These are phyloP conservation scores for Bellardia pandia DNA, from an alignment of 2,888 invertebrate species.

Conservation along the genomic window DNA sequence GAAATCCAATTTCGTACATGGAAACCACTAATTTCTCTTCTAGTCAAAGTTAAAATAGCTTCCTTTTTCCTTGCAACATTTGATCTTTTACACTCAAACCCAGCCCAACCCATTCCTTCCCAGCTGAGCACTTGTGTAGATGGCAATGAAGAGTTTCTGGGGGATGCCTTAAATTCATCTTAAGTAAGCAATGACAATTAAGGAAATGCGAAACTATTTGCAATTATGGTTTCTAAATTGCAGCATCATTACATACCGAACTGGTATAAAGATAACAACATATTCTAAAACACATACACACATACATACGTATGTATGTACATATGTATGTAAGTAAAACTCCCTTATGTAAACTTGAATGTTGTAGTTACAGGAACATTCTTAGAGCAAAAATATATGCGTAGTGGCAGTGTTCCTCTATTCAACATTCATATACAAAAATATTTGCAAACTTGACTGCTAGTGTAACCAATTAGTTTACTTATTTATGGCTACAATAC, in stretches of 20 bases:
- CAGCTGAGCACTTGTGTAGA: not conserved
- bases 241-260: slow-evolving; percentile 68
- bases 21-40: slow-evolving; percentile 63
- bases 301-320: not conserved
- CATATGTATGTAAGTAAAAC: not conserved
- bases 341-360: not conserved
- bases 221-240: slow-evolving; percentile 73
- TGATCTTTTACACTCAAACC: slow-evolving; percentile 3
- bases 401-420: slow-evolving; percentile 3
- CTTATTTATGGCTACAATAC: slow-evolving; percentile 52
- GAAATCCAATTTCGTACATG: slow-evolving; percentile 63
- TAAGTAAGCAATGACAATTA: slow-evolving; percentile 70
- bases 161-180: slow-evolving; percentile 64
- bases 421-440: slow-evolving; percentile 22
- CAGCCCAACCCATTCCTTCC: not conserved
- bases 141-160: slow-evolving; percentile 24
- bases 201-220: slow-evolving; percentile 73
- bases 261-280: slow-evolving; percentile 59
- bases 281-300: not conserved
- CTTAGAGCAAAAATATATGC: slow-evolving; percentile 35
- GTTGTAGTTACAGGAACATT: slow-evolving; percentile 21
- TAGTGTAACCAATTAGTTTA: slow-evolving; percentile 69
- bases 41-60: slow-evolving; percentile 48
- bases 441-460: slow-evolving; percentile 56
- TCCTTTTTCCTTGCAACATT: slow-evolving; percentile 11